These are phyloP conservation scores for Entosphenus tridentatus DNA, from an alignment of 2,113 vertebrate species.

Conservation along the genomic window DNA sequence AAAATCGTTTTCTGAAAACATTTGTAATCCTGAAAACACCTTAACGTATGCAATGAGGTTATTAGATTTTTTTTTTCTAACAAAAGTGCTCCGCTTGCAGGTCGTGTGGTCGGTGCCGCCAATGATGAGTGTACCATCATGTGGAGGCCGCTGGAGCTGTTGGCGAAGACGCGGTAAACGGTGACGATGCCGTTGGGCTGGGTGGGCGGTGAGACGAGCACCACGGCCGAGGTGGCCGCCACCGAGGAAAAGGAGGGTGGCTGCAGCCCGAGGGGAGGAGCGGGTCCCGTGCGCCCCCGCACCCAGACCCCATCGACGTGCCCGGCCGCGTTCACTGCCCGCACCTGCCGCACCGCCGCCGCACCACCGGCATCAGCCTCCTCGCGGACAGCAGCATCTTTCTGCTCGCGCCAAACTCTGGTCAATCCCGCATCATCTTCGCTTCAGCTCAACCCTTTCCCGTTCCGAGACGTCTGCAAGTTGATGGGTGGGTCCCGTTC, in stretches of 20 bases:
- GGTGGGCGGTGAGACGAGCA: conserved; percentile 35
- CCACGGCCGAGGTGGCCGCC: conserved; percentile 38
- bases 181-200: conserved; percentile 48
- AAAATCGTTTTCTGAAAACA: neutral
- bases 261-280: conserved; percentile 44
- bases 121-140: conserved; percentile 24
- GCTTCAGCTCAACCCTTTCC: too few relatives aligned
- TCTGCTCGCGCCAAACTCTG: too few relatives aligned
- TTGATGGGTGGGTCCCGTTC: too few relatives aligned
- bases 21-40: neutral
- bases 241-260: conserved; percentile 28
- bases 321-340: conserved; percentile 50
- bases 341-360: conserved; percentile 26
- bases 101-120: conserved; percentile 12
- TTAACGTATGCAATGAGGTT: neutral
- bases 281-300: conserved; percentile 36
- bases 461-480: too few relatives aligned
- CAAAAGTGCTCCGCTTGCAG: neutral
- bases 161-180: conserved; percentile 52
- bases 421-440: too few relatives aligned
- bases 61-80: neutral
- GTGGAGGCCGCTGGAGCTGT: conserved; percentile 18
- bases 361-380: too few relatives aligned
- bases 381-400: too few relatives aligned
- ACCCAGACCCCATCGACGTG: conserved; percentile 35